Conservation (phyloP, 2,113 vertebrate genomes). For the Uria lomvia region DNA sequence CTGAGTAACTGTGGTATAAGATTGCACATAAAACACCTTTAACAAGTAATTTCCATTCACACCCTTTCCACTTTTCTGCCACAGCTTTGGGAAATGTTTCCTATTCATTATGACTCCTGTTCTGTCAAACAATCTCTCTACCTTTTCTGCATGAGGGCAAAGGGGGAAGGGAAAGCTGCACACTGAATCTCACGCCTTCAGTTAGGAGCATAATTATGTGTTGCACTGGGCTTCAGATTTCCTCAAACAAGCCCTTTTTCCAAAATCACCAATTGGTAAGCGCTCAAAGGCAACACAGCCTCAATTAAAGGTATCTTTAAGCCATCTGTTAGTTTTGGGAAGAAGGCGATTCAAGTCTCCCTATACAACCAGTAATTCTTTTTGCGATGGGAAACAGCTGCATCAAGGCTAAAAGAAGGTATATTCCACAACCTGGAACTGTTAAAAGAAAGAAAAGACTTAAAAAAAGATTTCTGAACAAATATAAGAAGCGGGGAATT, state of each 20-base stretch:
- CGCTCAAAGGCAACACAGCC: not conserved
- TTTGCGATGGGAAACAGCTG: not conserved
- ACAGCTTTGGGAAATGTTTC: not conserved
- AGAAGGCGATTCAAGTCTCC: not conserved
- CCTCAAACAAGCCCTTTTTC: not conserved
- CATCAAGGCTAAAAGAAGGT: not conserved
- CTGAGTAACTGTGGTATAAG: not conserved
- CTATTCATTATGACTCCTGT: not conserved
- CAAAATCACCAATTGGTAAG: not conserved
- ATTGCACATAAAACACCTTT: not conserved
- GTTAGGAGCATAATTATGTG: not conserved
- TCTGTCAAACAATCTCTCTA: not conserved
- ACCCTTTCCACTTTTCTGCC: not conserved
- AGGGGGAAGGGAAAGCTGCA: not conserved
- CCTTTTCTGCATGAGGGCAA: not conserved
- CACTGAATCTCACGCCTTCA: not conserved
- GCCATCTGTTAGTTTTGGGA: constrained; percentile 1
- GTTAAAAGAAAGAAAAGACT: not conserved
- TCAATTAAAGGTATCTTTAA: not conserved
- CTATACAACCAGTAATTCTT: not conserved
- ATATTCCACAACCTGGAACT: not conserved
- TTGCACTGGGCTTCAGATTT: not conserved
- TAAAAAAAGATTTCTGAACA: not conserved
- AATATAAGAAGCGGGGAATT: not conserved
- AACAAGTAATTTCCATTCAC: not conserved